Percentiles rank a stretch among this genome's conserved stretches.
These are phyloP conservation scores for Heteromurus nitidus DNA, from an alignment of 2,888 invertebrate species.

Conservation along the genomic window DNA sequence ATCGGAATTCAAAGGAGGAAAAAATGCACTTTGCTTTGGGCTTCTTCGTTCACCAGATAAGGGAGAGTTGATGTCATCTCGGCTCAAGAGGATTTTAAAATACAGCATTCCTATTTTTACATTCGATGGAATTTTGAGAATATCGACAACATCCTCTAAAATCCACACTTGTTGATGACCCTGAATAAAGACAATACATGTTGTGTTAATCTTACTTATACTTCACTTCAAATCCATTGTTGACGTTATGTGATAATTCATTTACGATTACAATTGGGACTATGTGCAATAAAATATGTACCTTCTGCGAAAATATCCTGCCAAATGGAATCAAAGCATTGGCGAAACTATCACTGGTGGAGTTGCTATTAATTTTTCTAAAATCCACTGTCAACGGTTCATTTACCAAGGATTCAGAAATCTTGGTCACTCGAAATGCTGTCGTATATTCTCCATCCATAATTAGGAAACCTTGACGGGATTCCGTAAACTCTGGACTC, in stretches of 20 bases:
- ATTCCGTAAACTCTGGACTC: neutral
- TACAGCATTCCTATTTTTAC: constrained; percentile 41
- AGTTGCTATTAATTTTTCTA: neutral
- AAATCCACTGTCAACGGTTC: constrained; percentile 60
- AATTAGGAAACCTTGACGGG: constrained; percentile 33
- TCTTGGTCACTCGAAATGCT: neutral
- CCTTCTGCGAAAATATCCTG: constrained; percentile 50
- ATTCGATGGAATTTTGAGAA: constrained; percentile 36
- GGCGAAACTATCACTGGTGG: constrained; percentile 30
- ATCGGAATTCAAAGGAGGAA: constrained; percentile 18
- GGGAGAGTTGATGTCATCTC: neutral
- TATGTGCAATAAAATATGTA: constrained; percentile 9
- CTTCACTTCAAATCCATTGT: too few species aligned
- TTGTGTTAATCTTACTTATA: too few species aligned
- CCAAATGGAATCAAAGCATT: constrained; percentile 61
- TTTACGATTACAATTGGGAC: too few species aligned
- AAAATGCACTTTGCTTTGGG: constrained; percentile 23
- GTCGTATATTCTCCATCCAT: constrained; percentile 21
- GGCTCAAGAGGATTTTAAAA: constrained; percentile 21
- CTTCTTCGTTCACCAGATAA: neutral
- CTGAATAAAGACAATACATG: too few species aligned
- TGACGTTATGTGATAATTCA: too few species aligned
- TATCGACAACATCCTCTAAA: constrained; percentile 39
- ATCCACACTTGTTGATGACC: constrained; percentile 27
- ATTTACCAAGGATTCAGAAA: constrained; percentile 52